These are phyloP conservation scores for Pachyseris speciosa DNA, from an alignment of 64 coral and sea anemone genomes.

Conservation along the genomic window DNA sequence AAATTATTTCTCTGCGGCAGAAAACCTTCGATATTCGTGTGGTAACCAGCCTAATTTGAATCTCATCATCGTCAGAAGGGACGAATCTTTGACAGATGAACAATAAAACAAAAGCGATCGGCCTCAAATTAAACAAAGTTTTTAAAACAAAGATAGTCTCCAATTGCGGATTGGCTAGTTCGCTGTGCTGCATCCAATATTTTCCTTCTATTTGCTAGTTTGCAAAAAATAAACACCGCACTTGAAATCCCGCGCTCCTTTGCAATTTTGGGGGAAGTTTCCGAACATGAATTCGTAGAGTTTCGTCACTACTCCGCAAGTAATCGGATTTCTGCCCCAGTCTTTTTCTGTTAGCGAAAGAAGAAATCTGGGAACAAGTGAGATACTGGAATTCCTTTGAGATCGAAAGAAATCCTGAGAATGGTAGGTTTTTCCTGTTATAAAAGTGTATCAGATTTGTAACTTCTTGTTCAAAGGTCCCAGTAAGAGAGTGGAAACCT, in stretches of 20 bases:
- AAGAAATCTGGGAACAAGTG: neutral
- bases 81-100: neutral
- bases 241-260: neutral
- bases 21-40: neutral
- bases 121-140: neutral
- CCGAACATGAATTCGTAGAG: neutral
- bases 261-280: neutral
- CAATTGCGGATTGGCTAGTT: neutral
- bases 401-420: neutral
- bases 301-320: neutral
- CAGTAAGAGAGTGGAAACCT: no score
- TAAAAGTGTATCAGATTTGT: no score
- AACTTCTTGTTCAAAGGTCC: no score
- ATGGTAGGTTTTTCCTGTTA: no score
- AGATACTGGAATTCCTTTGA: no score
- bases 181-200: neutral
- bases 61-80: neutral
- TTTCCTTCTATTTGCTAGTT: neutral
- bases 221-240: neutral
- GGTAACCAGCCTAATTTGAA: neutral
- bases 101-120: neutral
- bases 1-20: neutral
- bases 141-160: neutral
- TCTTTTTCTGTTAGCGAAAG: no score
- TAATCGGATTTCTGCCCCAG: no score